These are phyloP conservation scores for Enteromius mattozi DNA, from an alignment of 2,797 vertebrate genomes.

Conservation along the genomic window DNA sequence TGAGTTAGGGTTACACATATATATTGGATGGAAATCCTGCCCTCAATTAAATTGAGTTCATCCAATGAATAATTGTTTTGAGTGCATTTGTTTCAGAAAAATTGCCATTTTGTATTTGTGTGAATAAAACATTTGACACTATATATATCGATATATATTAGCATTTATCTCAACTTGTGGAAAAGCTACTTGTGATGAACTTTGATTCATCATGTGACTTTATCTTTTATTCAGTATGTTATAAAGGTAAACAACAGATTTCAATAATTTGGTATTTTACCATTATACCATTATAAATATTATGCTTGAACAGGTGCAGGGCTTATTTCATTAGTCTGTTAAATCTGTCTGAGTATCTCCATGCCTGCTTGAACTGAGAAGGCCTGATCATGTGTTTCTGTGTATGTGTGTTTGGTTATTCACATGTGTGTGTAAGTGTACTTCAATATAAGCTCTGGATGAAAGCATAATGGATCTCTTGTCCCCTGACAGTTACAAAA, in stretches of 20 bases:
- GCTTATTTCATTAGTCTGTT: slow-evolving; percentile 36
- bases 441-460: slow-evolving; percentile 24
- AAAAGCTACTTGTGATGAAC: not conserved
- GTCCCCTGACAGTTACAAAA: slow-evolving; percentile 20
- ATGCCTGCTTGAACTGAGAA: slow-evolving; percentile 29
- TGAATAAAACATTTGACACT: not conserved
- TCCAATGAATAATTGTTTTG: too few relatives aligned
- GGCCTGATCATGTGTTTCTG: slow-evolving; percentile 16
- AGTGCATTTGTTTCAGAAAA: too few relatives aligned
- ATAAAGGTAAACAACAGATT: not conserved
- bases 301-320: slow-evolving; percentile 39
- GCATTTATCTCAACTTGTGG: not conserved
- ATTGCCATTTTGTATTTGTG: not conserved
- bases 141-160: not conserved
- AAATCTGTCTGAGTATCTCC: slow-evolving; percentile 38
- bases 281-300: not conserved
- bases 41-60: too few relatives aligned
- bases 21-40: too few relatives aligned
- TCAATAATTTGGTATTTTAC: not conserved
- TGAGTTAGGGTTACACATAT: too few relatives aligned
- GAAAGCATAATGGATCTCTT: slow-evolving; percentile 38
- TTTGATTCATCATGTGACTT: not conserved
- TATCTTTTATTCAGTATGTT: not conserved
- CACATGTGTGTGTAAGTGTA: not conserved
- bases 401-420: slow-evolving; percentile 15